Percentiles rank a stretch among this genome's conserved stretches.
Evolutionary conservation across 2,888 invertebrate genomes (phyloP).

Genomic region (Diarsia rubi): DNA sequence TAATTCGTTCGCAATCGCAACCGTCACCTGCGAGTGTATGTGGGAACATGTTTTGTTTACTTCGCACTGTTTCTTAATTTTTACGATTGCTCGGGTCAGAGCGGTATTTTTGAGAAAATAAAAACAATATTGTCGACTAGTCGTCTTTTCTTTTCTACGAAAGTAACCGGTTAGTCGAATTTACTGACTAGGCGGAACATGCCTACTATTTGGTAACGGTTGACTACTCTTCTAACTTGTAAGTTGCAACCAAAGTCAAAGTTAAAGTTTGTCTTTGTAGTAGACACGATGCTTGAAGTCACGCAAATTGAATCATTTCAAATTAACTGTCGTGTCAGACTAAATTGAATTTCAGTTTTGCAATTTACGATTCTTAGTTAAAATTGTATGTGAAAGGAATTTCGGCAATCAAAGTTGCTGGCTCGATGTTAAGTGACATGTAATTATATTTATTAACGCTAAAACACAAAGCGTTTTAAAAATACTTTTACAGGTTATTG

Average conservation of each 20-base stretch:
- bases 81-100: no score
- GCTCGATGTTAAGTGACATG: no score
- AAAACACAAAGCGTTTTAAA: not conserved
- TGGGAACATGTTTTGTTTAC: no score
- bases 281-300: conserved; percentile 29
- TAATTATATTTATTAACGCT: not conserved
- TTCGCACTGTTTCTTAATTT: no score
- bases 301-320: conserved; percentile 31
- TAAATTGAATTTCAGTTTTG: conserved; percentile 31
- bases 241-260: conserved; percentile 42
- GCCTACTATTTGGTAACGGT: conserved; percentile 25
- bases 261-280: conserved; percentile 11
- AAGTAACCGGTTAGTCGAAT: no score
- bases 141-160: no score
- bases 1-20: no score
- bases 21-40: no score
- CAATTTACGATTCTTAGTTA: not conserved
- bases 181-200: no score
- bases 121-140: no score
- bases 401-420: conserved; percentile 14
- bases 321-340: conserved; percentile 13
- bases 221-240: conserved; percentile 25
- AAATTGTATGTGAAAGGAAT: conserved; percentile 16
- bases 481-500: not conserved
- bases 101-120: no score